phyloP scores from a whole-genome alignment of 1,140 invertebrate genomes.

The Caenorhabditis remanei region DNA sequence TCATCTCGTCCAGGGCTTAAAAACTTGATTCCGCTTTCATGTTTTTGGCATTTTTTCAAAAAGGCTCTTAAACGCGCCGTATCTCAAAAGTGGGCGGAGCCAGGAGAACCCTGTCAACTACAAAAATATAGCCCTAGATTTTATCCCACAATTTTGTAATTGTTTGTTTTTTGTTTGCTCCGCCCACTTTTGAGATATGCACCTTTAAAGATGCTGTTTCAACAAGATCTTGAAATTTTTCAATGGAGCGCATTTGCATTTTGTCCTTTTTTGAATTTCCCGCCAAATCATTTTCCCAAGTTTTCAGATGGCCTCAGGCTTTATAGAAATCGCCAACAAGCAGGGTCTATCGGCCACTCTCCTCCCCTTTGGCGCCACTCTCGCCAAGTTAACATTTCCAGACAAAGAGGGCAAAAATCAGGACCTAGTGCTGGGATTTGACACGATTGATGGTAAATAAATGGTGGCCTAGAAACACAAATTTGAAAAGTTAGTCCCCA shows the following conservation, averaged over 20 bases:
- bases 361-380: constrained; percentile 35
- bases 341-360: constrained; percentile 49
- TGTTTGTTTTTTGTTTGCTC: too few relatives aligned
- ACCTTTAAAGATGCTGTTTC: too few relatives aligned
- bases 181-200: too few relatives aligned
- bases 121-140: too few relatives aligned
- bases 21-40: too few relatives aligned
- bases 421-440: constrained; percentile 45
- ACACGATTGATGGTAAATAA: constrained; percentile 36
- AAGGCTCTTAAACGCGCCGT: too few relatives aligned
- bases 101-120: too few relatives aligned
- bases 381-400: constrained; percentile 20
- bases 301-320: constrained; percentile 18
- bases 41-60: too few relatives aligned
- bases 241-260: background rate
- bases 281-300: background rate
- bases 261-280: background rate
- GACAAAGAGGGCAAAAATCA: constrained; percentile 6
- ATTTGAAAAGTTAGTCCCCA: background rate
- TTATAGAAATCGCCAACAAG: constrained; percentile 55
- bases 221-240: background rate
- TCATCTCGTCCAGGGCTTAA: too few relatives aligned
- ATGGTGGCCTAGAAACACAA: background rate
- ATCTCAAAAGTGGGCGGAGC: too few relatives aligned
- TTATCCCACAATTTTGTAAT: too few relatives aligned